phyloP scores from a whole-genome alignment of 1,140 invertebrate genomes.

The Rhagoletis zephyria region DNA sequence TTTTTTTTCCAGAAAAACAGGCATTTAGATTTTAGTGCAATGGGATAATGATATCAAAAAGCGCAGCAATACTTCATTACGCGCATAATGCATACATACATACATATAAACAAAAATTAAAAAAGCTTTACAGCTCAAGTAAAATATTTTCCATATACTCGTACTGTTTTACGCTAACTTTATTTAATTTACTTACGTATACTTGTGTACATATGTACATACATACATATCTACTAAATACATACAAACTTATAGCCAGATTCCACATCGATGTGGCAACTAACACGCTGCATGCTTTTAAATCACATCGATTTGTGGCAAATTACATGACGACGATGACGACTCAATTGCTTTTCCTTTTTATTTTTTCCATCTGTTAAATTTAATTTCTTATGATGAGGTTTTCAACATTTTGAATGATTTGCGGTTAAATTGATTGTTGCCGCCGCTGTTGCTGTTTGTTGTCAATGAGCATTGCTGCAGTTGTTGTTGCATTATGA shows the following conservation, averaged over 20 bases:
- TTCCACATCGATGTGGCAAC: no score
- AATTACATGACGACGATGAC: background rate
- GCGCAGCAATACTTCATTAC: no score
- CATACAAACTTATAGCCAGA: background rate
- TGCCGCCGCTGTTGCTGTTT: constrained; percentile 41
- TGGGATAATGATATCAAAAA: no score
- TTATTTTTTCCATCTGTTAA: constrained; percentile 45
- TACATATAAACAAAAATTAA: no score
- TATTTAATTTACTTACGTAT: background rate
- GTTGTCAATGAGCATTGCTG: constrained; percentile 29
- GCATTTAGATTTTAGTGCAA: no score
- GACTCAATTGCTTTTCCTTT: constrained; percentile 55
- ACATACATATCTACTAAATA: no score
- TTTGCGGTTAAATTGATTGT: constrained; percentile 55
- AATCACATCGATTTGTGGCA: constrained; percentile 50
- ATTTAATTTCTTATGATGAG: constrained; percentile 53
- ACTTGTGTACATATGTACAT: no score
- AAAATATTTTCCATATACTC: no score
- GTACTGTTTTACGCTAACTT: no score
- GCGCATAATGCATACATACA: no score
- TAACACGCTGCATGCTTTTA: constrained; percentile 23
- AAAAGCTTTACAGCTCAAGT: no score
- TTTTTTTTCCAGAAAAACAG: no score
- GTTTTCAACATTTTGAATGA: constrained; percentile 55
- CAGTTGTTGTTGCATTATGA: constrained; percentile 19